Evolutionary conservation across 2,797 vertebrate species (phyloP), one percentile per base, ranked within the genome.

Genomic region (Pitangus sulphuratus): DNA sequence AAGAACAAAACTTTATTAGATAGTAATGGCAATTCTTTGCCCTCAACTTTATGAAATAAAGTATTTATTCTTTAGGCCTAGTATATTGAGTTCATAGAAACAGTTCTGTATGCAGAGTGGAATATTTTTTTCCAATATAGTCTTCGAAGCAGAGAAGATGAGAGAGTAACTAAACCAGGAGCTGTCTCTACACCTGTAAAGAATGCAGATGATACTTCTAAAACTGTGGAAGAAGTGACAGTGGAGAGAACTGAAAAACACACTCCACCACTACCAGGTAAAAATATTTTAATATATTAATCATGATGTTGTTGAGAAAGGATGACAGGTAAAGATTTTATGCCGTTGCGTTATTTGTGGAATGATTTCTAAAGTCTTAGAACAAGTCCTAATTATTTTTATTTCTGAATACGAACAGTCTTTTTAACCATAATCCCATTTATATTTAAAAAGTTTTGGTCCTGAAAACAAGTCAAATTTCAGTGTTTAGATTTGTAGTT

Each of bases 121-220:
- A 66, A 80, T 95, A n/a, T 96, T 42, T 87, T 91, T 88, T 82
- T 65, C 78, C 92, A 81, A 66, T 95, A 19, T 69, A 99, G 99
- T 97, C 99, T 98, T 97, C 98, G 99, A 98, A 99, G 98, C 98
- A 98, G 98, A 96, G 99, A 99, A 51, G 99, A 99, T 19, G 99
- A 99, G 75, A 98, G 98, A 93, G 90, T 98, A 91, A 98, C 98
- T 15, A 99, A 99, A 95, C 97, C 98, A 4, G 98, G 98, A 93
- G 98, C 98, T 26, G 53, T 99, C 51, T 99, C 99, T 65, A 98
- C 99, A 85, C 99, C 99, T 60, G 98, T 98, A 53, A 99, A 99
- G 98, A 98, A 98, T 39, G 58, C 95, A 9, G 99, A 99, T 93
- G 99, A 99, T 70, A 81, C 97, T 80, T 97, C 98, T 91, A 99